A percentile compares a stretch with the other conserved stretches of the same genome.
Evolutionary conservation across 1,140 invertebrate genomes (phyloP).

Genomic region (Xylocopa sonorina): DNA sequence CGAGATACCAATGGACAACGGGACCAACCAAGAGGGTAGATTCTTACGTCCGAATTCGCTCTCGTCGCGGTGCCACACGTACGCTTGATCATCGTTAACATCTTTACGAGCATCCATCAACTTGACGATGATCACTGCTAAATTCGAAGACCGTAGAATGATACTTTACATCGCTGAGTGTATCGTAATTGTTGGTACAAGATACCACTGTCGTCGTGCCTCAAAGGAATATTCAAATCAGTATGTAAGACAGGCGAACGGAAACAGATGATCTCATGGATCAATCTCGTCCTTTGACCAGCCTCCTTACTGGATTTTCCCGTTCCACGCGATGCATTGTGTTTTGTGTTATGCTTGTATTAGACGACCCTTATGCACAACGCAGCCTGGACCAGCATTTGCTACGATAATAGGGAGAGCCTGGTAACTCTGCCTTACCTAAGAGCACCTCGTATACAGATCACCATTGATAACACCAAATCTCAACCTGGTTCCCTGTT

Average conservation of each 20-base stretch:
- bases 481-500: constrained; percentile 10
- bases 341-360: constrained; percentile 30
- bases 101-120: constrained; percentile 80
- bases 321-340: constrained; percentile 3
- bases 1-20: constrained; percentile 32
- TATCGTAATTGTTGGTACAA: background rate
- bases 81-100: constrained; percentile 70
- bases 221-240: constrained; percentile 25
- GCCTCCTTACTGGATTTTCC: constrained; percentile 14
- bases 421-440: constrained; percentile 1
- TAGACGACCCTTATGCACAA: background rate
- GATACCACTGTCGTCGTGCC: background rate
- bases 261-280: constrained; percentile 19
- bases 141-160: too few relatives aligned
- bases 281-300: constrained; percentile 14
- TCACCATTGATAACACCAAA: background rate
- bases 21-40: constrained; percentile 43
- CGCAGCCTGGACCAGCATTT: constrained; percentile 16
- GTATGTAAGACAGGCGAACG: background rate
- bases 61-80: constrained; percentile 1
- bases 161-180: too few relatives aligned
- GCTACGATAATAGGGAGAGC: constrained; percentile 17
- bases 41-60: constrained; percentile 1
- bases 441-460: background rate
- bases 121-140: too few relatives aligned